Conservation (phyloP, 1,140 invertebrate species). For the Gryon sp. region DNA sequence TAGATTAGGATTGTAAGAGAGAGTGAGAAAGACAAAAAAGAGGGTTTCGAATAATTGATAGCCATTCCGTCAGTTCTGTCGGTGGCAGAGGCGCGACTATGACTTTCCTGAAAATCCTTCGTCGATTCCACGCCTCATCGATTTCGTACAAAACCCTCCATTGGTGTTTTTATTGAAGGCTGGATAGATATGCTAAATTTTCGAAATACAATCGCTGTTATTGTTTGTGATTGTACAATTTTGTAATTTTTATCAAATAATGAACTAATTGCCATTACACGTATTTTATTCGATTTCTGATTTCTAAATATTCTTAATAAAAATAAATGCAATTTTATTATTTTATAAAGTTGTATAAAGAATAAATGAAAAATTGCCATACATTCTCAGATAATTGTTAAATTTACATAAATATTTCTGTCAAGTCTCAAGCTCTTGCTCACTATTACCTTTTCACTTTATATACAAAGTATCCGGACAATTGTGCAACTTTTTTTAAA, state of each 20-base stretch:
- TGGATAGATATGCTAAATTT: slow-evolving; percentile 4
- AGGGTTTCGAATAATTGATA: slow-evolving; percentile 70
- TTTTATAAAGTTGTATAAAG: too few relatives aligned
- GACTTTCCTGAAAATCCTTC: slow-evolving; percentile 55
- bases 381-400: slow-evolving; percentile 7
- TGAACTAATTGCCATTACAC: too few relatives aligned
- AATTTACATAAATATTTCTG: slow-evolving; percentile 9
- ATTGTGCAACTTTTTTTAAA: slow-evolving; percentile 33
- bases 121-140: slow-evolving; percentile 52
- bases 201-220: too few relatives aligned
- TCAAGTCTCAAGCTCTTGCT: slow-evolving; percentile 15
- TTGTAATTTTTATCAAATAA: too few relatives aligned
- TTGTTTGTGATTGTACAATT: too few relatives aligned
- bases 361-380: not conserved
- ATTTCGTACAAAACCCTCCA: slow-evolving; percentile 40
- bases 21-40: slow-evolving; percentile 56
- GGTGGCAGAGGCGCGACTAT: slow-evolving; percentile 39
- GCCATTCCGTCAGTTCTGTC: slow-evolving; percentile 59
- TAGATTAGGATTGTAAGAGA: slow-evolving; percentile 68
- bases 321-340: too few relatives aligned
- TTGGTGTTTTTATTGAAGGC: slow-evolving; percentile 32
- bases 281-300: too few relatives aligned
- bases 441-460: slow-evolving; percentile 18
- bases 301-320: too few relatives aligned
- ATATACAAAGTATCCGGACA: slow-evolving; percentile 17